Evolutionary conservation across 2,888 invertebrate species (phyloP).

Genomic region (Drosophila limbata): DNA sequence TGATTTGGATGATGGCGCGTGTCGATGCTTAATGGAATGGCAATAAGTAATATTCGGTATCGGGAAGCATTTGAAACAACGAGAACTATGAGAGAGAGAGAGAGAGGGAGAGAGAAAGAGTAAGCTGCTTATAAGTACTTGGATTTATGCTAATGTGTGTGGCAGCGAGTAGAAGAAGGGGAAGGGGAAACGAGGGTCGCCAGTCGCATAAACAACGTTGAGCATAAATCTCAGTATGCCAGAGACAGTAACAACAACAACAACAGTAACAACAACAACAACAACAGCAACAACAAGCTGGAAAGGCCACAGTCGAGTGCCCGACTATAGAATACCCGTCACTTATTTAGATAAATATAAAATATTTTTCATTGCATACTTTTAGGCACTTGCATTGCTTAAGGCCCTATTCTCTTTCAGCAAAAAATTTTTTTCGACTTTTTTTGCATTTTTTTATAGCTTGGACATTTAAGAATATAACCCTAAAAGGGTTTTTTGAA

Average conservation of each 20-base stretch:
- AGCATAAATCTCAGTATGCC: constrained; percentile 69
- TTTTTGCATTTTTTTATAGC: no score
- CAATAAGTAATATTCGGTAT: constrained; percentile 24
- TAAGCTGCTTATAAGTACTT: constrained; percentile 23
- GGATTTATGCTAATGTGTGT: constrained; percentile 59
- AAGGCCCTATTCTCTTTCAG: no score
- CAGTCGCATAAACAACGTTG: constrained; percentile 49
- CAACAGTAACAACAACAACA: constrained; percentile 13
- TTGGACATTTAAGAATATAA: no score
- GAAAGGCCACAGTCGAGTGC: no score
- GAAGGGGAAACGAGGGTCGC: neutral
- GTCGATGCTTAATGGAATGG: constrained; percentile 61
- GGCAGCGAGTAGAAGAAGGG: neutral
- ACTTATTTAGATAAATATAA: no score
- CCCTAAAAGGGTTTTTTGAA: no score
- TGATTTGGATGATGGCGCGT: constrained; percentile 7
- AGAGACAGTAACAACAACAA: constrained; percentile 11
- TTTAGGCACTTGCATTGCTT: no score
- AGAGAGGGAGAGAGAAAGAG: neutral
- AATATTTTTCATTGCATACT: no score
- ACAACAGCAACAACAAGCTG: constrained; percentile 18
- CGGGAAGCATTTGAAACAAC: constrained; percentile 25
- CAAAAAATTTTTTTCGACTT: no score
- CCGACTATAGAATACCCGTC: no score
- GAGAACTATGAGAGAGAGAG: constrained; percentile 7